These are phyloP conservation scores for Caloenas nicobarica DNA, from an alignment of 2,113 vertebrate genomes.

Conservation along the genomic window DNA sequence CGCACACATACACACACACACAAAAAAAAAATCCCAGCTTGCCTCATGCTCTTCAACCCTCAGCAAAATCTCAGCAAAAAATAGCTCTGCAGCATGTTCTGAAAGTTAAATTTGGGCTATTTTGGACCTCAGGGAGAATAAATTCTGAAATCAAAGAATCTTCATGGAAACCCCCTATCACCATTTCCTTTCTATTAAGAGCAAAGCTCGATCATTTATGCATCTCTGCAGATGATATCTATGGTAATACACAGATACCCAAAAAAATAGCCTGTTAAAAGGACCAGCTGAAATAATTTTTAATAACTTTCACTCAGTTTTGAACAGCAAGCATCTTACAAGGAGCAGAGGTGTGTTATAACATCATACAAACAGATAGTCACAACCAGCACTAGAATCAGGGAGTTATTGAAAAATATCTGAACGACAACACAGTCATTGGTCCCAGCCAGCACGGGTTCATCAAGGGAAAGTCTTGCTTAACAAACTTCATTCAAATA, in stretches of 20 bases:
- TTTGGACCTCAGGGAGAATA: slow-evolving; percentile 65
- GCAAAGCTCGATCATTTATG: slow-evolving; percentile 29
- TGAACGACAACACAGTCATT: too few species aligned
- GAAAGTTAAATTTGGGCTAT: slow-evolving; percentile 65
- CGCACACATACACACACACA: neutral
- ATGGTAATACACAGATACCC: neutral
- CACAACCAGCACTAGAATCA: neutral
- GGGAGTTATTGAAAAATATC: too few species aligned
- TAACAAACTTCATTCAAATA: too few species aligned
- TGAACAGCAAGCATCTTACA: neutral
- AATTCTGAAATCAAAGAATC: slow-evolving; percentile 67
- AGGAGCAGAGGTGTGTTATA: neutral
- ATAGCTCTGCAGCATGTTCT: slow-evolving; percentile 51
- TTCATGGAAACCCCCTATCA: slow-evolving; percentile 62
- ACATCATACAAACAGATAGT: neutral
- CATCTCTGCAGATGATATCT: slow-evolving; percentile 27
- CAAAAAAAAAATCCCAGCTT: slow-evolving; percentile 41
- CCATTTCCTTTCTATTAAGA: slow-evolving; percentile 55
- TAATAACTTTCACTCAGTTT: neutral
- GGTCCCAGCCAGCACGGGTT: too few species aligned
- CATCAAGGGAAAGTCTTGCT: too few species aligned
- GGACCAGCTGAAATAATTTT: neutral
- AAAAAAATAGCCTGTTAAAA: neutral
- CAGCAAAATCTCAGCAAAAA: slow-evolving; percentile 64
- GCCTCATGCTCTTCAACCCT: slow-evolving; percentile 48